Evolutionary conservation across 1,140 invertebrate species (phyloP), one percentile per base, ranked within the genome.

Genomic region (Physella acuta): DNA sequence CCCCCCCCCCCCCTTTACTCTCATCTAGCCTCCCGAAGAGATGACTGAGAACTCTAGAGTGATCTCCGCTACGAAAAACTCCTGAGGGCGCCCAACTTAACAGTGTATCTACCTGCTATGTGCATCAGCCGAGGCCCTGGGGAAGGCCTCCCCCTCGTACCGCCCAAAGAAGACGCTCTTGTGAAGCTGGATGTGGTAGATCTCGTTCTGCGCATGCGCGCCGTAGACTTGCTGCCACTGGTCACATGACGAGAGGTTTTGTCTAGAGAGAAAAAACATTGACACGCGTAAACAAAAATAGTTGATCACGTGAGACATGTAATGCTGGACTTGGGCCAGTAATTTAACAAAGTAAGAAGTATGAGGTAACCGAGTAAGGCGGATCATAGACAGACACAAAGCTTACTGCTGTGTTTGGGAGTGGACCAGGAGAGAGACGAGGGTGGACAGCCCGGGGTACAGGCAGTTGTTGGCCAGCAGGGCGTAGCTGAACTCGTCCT

Each of bases 41-140:
- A n/a, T n/a, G n/a, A n/a, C n/a, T n/a, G n/a, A n/a, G n/a, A n/a
- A n/a, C n/a, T n/a, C n/a, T n/a, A n/a, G n/a, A n/a, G n/a, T n/a
- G n/a, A n/a, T n/a, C n/a, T n/a, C n/a, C n/a, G n/a, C n/a, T n/a
- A n/a, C n/a, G n/a, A n/a, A n/a, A n/a, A n/a, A n/a, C n/a, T n/a
- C n/a, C n/a, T n/a, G n/a, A n/a, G n/a, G n/a, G n/a, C n/a, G n/a
- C n/a, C n/a, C n/a, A n/a, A n/a, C n/a, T n/a, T n/a, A n/a, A n/a
- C n/a, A n/a, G n/a, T n/a, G n/a, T n/a, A n/a, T n/a, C n/a, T 88
- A 98, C 92, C 97, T 97, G 85, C 94, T 89, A 85, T 98, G 96
- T 51, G 95, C 97, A 87, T 98, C 95, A 83, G 97, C 98, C 78
- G 94, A 96, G 62, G 96, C 95, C 84, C 97, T 97, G 8, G 95